A percentile compares a stretch with the other conserved stretches of the same genome.
phyloP scores from a whole-genome alignment of 2,797 vertebrate species.

The Microctenopoma stevenorrisi region DNA sequence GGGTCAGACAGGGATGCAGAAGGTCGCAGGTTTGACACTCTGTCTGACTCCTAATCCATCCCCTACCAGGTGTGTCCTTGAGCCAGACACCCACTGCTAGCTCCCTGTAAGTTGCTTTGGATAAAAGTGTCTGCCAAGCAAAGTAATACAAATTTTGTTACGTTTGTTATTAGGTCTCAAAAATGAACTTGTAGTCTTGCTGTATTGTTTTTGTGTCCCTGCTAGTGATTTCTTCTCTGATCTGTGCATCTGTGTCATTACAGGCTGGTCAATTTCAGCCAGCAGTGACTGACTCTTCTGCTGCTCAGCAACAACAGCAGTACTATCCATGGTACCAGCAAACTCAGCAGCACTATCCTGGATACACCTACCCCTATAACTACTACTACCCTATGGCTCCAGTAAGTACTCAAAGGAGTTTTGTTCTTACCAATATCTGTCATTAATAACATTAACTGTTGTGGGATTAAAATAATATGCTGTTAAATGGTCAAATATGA shows the following conservation, averaged over 20 bases:
- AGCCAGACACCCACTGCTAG: no score
- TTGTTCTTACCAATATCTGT: not conserved
- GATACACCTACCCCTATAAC: slow-evolving; percentile 88
- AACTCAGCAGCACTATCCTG: slow-evolving; percentile 86
- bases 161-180: no score
- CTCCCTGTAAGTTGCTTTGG: no score
- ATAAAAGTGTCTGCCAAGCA: no score
- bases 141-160: no score
- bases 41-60: no score
- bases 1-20: no score
- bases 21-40: no score
- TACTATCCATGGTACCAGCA: slow-evolving; percentile 88
- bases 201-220: no score
- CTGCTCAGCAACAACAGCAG: slow-evolving; percentile 82
- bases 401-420: slow-evolving; percentile 61
- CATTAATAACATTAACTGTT: not conserved
- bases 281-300: slow-evolving; percentile 79
- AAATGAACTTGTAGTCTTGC: no score
- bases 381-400: slow-evolving; percentile 86
- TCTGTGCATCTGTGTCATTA: slow-evolving; percentile 33
- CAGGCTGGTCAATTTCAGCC: slow-evolving; percentile 83
- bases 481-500: not conserved
- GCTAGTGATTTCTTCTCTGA: not conserved
- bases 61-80: no score
- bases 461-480: not conserved